These are phyloP conservation scores for Lasius fuliginosus DNA, from an alignment of 2,888 invertebrate species.

Conservation along the genomic window DNA sequence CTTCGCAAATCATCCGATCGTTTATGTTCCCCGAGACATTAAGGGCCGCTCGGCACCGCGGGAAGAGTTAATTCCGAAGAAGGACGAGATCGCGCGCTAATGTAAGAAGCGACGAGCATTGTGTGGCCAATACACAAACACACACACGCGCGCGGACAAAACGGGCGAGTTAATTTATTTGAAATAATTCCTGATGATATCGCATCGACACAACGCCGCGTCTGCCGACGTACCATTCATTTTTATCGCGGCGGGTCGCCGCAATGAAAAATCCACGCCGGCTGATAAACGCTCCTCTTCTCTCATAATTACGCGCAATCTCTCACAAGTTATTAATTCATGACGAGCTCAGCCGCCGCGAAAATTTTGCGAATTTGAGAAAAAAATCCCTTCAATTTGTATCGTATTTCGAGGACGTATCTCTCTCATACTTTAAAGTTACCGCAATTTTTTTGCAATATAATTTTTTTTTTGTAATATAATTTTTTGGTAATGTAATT, in stretches of 20 bases:
- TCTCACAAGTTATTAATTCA: conserved; percentile 20
- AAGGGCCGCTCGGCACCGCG: conserved; percentile 16
- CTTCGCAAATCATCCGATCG: conserved; percentile 46
- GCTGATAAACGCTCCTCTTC: conserved; percentile 49
- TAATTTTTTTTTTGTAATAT: background rate
- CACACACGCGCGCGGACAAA: background rate
- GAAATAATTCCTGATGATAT: conserved; percentile 44
- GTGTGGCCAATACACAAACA: background rate
- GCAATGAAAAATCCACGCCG: conserved; percentile 35
- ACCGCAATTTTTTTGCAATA: background rate
- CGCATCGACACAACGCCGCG: conserved; percentile 26
- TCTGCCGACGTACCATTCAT: conserved; percentile 27
- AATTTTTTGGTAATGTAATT: background rate
- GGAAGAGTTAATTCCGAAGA: conserved; percentile 42
- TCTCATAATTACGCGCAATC: conserved; percentile 41
- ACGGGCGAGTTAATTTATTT: conserved; percentile 38
- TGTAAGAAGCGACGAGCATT: conserved; percentile 22
- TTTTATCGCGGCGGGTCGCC: conserved; percentile 51
- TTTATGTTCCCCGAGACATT: conserved; percentile 42
- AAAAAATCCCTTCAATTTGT: background rate
- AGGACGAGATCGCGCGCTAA: conserved; percentile 30
- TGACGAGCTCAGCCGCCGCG: background rate
- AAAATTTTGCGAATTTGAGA: background rate
- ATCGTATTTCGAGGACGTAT: no score
- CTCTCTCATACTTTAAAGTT: background rate